Evolutionary conservation across 1,140 invertebrate genomes (phyloP).

Genomic region (Lucilia sericata): DNA sequence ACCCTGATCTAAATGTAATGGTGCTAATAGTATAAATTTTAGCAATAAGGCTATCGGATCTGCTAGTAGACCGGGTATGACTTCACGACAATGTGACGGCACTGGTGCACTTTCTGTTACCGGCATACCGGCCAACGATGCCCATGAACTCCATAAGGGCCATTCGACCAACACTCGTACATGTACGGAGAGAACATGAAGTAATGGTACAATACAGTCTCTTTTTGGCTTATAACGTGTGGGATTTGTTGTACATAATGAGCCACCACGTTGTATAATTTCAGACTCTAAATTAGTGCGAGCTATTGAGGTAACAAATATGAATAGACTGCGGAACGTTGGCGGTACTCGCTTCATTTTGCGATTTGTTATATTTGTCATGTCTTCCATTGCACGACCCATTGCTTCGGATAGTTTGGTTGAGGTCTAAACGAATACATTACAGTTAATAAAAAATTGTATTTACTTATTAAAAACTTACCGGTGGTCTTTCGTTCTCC

Average conservation of each 20-base stretch:
- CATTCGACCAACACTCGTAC: slow-evolving; percentile 78
- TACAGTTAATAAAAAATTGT: not conserved
- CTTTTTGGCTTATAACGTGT: slow-evolving; percentile 82
- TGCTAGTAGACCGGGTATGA: slow-evolving; percentile 74
- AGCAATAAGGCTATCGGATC: slow-evolving; percentile 88
- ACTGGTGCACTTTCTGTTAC: slow-evolving; percentile 59
- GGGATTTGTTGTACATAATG: slow-evolving; percentile 72
- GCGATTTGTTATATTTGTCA: slow-evolving; percentile 79
- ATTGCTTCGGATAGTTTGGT: slow-evolving; percentile 82
- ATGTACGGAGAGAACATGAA: slow-evolving; percentile 89
- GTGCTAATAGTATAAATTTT: slow-evolving; percentile 87
- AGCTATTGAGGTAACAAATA: slow-evolving; percentile 92
- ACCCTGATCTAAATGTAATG: slow-evolving; percentile 88
- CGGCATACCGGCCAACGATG: slow-evolving; percentile 72
- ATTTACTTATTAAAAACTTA: slow-evolving; percentile 68
- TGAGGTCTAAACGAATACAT: slow-evolving; percentile 66
- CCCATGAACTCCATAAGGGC: slow-evolving; percentile 76
- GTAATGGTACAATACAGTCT: slow-evolving; percentile 89
- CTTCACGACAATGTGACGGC: slow-evolving; percentile 63
- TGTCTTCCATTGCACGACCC: slow-evolving; percentile 92
- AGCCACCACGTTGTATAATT: slow-evolving; percentile 87
- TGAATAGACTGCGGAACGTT: slow-evolving; percentile 81
- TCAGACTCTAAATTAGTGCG: slow-evolving; percentile 94
- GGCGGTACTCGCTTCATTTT: slow-evolving; percentile 69
- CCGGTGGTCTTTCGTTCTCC: slow-evolving; percentile 76